Conservation (phyloP, 1,140 invertebrate genomes). For the Homalodisca vitripennis region DNA sequence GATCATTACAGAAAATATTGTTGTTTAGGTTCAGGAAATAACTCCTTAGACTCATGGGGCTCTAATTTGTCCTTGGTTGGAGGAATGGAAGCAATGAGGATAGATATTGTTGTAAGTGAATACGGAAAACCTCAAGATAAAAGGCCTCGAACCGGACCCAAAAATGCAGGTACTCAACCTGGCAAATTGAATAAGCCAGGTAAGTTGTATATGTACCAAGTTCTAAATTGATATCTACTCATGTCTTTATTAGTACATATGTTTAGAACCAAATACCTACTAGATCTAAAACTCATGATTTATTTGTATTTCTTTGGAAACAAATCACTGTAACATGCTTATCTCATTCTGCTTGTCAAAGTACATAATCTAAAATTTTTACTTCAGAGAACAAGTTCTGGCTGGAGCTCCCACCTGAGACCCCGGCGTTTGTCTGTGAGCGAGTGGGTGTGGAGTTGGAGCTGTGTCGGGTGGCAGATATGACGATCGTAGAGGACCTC, state of each 20-base stretch:
- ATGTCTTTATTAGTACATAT: too few relatives aligned
- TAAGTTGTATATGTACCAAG: neutral
- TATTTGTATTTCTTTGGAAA: too few relatives aligned
- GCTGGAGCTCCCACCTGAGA: constrained; percentile 69
- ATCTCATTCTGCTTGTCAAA: too few relatives aligned
- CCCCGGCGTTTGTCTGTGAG: constrained; percentile 89
- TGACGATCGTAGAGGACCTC: constrained; percentile 81
- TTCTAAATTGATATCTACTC: too few relatives aligned
- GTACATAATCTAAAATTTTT: too few relatives aligned
- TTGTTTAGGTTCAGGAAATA: constrained; percentile 51
- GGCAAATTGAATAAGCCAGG: constrained; percentile 17
- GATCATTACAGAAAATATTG: too few relatives aligned
- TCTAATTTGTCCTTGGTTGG: constrained; percentile 87
- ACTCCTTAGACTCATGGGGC: constrained; percentile 79
- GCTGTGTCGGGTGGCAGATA: constrained; percentile 85
- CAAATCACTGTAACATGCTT: too few relatives aligned
- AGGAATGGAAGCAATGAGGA: constrained; percentile 81
- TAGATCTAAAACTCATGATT: too few relatives aligned
- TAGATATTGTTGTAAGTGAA: constrained; percentile 92
- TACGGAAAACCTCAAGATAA: constrained; percentile 55
- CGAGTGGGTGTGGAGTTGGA: constrained; percentile 86
- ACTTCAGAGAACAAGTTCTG: too few relatives aligned
- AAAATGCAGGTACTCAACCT: constrained; percentile 10
- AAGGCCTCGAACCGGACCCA: constrained; percentile 17
- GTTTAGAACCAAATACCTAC: too few relatives aligned